A percentile compares a stretch with the other conserved stretches of the same genome.
phyloP scores from a whole-genome alignment of 2,113 vertebrate species.

The Trichomycterus rosablanca region DNA sequence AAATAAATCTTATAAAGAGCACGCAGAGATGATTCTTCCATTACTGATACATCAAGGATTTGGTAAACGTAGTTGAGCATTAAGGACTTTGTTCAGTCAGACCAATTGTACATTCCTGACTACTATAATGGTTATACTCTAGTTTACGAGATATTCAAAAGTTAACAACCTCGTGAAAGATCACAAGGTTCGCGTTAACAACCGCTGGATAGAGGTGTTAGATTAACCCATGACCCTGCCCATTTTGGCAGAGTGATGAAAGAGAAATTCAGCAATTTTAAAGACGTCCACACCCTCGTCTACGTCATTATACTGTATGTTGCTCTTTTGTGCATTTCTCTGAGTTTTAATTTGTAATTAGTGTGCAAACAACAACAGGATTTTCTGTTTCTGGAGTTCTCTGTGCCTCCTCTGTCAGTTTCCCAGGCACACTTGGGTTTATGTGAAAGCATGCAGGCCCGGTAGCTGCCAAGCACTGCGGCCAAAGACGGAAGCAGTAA shows the following conservation, averaged over 20 bases:
- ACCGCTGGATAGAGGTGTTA: conserved; percentile 13
- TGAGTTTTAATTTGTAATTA: conserved; percentile 13
- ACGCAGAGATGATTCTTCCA: too few species aligned
- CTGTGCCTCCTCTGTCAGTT: conserved; percentile 55
- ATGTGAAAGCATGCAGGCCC: conserved; percentile 58
- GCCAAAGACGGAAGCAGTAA: conserved; percentile 58
- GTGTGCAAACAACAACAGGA: conserved; percentile 12
- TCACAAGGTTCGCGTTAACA: conserved; percentile 42
- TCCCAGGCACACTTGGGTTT: conserved; percentile 64
- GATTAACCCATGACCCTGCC: conserved; percentile 26
- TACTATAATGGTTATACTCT: neutral
- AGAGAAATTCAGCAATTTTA: too few species aligned
- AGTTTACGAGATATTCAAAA: conserved; percentile 21
- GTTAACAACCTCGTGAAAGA: conserved; percentile 20
- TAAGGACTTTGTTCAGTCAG: neutral
- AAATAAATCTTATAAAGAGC: too few species aligned
- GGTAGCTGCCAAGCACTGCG: conserved; percentile 62
- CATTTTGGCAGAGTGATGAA: neutral
- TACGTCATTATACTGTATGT: too few species aligned
- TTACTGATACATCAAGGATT: too few species aligned
- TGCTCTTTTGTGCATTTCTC: too few species aligned
- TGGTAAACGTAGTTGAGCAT: neutral
- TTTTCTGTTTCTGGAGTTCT: conserved; percentile 53
- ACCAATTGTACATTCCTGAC: neutral
- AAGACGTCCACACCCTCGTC: too few species aligned